Evolutionary conservation across 2,113 vertebrate species (phyloP).

Genomic region (Salminus brasiliensis): DNA sequence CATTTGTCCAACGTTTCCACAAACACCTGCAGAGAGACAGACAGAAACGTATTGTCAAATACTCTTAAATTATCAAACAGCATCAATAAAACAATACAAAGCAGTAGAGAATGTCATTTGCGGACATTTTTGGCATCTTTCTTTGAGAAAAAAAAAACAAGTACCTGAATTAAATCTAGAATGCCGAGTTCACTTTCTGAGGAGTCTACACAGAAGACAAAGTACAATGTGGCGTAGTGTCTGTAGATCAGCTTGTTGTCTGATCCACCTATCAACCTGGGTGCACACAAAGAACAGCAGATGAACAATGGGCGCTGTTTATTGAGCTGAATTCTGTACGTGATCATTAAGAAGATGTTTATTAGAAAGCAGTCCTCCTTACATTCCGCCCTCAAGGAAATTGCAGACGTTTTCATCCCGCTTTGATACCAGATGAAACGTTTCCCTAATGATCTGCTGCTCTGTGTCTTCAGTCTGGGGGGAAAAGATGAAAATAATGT

Average conservation of each 20-base stretch:
- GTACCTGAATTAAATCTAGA: conserved; percentile 98
- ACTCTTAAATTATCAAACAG: neutral
- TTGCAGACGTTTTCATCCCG: conserved; percentile 98
- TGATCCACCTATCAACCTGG: conserved; percentile 96
- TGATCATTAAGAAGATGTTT: neutral
- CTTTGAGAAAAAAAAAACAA: neutral
- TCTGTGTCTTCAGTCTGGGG: conserved; percentile 95
- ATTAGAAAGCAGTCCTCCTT: conserved; percentile 62
- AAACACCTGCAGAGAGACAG: conserved; percentile 85
- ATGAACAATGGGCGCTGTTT: neutral
- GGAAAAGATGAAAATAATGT: neutral
- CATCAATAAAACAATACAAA: neutral
- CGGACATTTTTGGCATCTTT: neutral
- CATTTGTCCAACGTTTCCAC: conserved; percentile 99
- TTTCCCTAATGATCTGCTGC: conserved; percentile 98
- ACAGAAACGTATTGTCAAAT: neutral
- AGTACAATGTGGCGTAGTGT: conserved; percentile 98
- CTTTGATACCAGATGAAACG: conserved; percentile 97
- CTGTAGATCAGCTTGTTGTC: conserved; percentile 99
- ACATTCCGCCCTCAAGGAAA: conserved; percentile 98
- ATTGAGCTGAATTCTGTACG: neutral
- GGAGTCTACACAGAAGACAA: conserved; percentile 99
- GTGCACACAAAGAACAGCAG: conserved; percentile 4
- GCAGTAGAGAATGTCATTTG: no score
- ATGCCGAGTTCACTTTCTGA: conserved; percentile 99